These are phyloP conservation scores for Brevimyrus niger DNA, from an alignment of 2,113 vertebrate genomes.

Conservation along the genomic window DNA sequence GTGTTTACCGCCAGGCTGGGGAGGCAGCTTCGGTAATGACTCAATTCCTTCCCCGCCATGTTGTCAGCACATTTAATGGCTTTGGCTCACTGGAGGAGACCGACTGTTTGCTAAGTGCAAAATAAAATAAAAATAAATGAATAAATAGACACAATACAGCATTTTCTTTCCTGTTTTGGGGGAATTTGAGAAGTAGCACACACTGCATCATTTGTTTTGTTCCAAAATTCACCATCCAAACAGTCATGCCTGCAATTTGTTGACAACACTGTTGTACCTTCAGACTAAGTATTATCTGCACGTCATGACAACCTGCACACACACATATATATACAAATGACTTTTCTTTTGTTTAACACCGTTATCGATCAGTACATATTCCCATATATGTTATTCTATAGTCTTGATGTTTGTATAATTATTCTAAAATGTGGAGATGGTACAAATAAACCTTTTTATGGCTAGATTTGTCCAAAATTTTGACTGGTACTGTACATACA, in stretches of 20 bases:
- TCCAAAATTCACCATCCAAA: background rate
- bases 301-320: background rate
- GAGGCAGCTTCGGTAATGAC: background rate
- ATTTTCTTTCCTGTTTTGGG: background rate
- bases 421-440: background rate
- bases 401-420: background rate
- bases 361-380: background rate
- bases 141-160: background rate
- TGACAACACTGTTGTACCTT: background rate
- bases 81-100: background rate
- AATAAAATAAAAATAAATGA: background rate
- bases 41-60: conserved; percentile 12
- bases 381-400: background rate
- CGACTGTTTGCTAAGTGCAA: background rate
- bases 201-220: background rate
- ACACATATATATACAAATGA: background rate
- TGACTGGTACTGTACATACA: too few relatives aligned
- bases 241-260: background rate
- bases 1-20: background rate
- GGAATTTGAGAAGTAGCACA: background rate
- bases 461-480: too few relatives aligned
- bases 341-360: background rate
- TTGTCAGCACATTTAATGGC: conserved; percentile 4
- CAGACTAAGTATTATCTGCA: background rate
- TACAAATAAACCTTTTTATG: background rate